Evolutionary conservation across 2,797 vertebrate species (phyloP), one percentile per base, ranked within the genome.

Genomic region (Esox masquinongy): DNA sequence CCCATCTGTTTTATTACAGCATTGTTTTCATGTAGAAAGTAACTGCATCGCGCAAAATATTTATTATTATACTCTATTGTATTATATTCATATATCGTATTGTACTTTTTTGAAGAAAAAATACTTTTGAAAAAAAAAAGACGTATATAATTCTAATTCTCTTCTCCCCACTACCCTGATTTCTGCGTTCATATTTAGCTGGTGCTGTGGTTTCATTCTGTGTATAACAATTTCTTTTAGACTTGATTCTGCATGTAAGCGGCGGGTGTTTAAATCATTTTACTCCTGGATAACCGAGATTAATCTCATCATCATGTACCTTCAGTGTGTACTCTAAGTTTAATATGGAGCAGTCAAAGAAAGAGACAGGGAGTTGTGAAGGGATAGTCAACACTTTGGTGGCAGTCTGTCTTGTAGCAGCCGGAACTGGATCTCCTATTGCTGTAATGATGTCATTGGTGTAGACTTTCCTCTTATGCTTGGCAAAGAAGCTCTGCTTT

Each of bases 311-410:
- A 16, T 15, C 2, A 73, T 26, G 14, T 84, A 93, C 92, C 91
- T 92, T 92, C 29, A 93, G 74, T 51, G 79, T 84, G 78, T 93
- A 90, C 82, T 92, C 91, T 0, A 91, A 84, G 53, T 87, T 92
- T 88, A 92, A 91, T 90, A 92, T 85, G 79, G 90, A 84, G 87
- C 91, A 92, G 88, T 92, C 92, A 84, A 91, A 85, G 82, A 93
- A 91, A 64, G 91, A 91, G 0, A 88, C 85, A 0, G 59, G 75
- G 8, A 89, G 86, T 29, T 88, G 84, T 5, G 77, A 70, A 36
- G 86, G 83, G 73, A 92, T 56, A 11, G 81, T 83, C 70, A 93
- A 77, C 3, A 88, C 76, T 68, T 78, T 90, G 43, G 85, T 86
- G 0, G 83, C 69, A 19, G 75, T 84, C 11, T 1, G 77, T 24